These are phyloP conservation scores for Stegana nigrithorax DNA, from an alignment of 2,888 invertebrate genomes.

Conservation along the genomic window DNA sequence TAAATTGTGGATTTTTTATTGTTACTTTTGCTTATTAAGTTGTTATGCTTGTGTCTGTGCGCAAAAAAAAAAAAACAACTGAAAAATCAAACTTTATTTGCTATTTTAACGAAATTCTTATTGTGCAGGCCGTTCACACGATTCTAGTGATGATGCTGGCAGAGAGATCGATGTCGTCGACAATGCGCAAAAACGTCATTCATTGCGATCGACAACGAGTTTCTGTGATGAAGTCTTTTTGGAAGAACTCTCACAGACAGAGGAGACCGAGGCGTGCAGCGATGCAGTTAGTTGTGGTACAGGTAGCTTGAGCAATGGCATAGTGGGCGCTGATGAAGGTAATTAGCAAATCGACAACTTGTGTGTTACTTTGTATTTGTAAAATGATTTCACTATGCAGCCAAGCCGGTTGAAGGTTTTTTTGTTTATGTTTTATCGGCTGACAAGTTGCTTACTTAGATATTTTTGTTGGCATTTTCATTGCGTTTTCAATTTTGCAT, in stretches of 20 bases:
- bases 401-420: neutral
- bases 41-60: neutral
- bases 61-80: too few species aligned
- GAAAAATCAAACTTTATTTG: too few species aligned
- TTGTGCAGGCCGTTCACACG: conserved; percentile 39
- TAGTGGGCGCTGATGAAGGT: conserved; percentile 48
- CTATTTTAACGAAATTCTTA: too few species aligned
- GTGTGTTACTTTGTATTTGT: conserved; percentile 6
- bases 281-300: conserved; percentile 36
- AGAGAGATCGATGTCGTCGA: conserved; percentile 31
- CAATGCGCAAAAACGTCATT: conserved; percentile 53
- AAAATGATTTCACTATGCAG: neutral
- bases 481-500: too few species aligned
- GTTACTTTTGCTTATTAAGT: neutral
- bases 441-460: neutral
- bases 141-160: conserved; percentile 29
- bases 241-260: conserved; percentile 41
- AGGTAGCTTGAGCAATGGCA: conserved; percentile 39
- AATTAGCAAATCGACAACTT: conserved; percentile 27
- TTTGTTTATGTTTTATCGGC: neutral
- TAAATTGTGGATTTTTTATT: neutral
- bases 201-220: conserved; percentile 61
- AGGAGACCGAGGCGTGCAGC: conserved; percentile 21
- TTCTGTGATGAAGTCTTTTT: conserved; percentile 63
- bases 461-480: too few species aligned